Percentiles rank a stretch among this genome's conserved stretches.
Conservation (phyloP, 2,797 vertebrate genomes). For the Coracias cyanogaster region DNA sequence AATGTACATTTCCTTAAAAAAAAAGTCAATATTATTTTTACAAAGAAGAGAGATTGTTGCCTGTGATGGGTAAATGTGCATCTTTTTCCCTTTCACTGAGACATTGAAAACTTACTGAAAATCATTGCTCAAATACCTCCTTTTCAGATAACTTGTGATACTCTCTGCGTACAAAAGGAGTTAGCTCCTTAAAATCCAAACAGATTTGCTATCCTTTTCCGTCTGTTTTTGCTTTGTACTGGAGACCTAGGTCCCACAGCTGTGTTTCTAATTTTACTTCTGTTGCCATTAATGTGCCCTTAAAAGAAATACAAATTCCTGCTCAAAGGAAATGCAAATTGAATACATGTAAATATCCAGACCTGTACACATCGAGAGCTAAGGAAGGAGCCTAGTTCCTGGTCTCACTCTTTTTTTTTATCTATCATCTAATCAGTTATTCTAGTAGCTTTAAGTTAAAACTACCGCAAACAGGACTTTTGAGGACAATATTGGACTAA, state of each 20-base stretch:
- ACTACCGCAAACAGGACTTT: neutral
- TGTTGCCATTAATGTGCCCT: neutral
- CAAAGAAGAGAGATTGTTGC: neutral
- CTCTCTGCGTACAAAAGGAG: neutral
- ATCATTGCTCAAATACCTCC: neutral
- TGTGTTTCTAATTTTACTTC: constrained; percentile 8
- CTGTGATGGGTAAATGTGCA: neutral
- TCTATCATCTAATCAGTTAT: neutral
- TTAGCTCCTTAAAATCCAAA: neutral
- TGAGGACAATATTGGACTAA: neutral
- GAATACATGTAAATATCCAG: neutral
- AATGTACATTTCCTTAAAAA: neutral
- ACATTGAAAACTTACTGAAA: neutral
- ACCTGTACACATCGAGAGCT: neutral
- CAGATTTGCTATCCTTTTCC: neutral
- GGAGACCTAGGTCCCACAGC: neutral
- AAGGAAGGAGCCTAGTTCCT: neutral
- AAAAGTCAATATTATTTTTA: neutral
- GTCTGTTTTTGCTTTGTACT: neutral
- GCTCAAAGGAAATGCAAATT: neutral
- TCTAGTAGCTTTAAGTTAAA: neutral
- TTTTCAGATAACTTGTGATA: neutral
- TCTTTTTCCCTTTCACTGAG: neutral
- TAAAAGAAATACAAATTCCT: neutral
- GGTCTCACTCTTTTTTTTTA: neutral